Evolutionary conservation across 2,797 vertebrate species (phyloP).

Genomic region (Falco berigora): DNA sequence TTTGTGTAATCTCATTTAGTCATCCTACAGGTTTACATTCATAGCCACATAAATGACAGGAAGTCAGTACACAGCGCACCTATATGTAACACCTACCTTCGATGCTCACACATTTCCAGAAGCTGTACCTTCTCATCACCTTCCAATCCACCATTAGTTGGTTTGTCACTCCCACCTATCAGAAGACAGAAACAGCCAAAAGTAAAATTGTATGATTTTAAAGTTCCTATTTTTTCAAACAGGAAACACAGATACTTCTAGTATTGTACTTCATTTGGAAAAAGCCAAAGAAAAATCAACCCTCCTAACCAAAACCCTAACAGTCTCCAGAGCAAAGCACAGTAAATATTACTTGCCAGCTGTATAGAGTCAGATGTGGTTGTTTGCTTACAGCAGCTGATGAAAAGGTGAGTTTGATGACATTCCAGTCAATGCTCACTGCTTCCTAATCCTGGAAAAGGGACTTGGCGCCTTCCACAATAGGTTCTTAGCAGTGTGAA

Average conservation of each 20-base stretch:
- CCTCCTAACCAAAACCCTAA: not conserved
- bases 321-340: not conserved
- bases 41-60: not conserved
- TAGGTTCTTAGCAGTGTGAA: not conserved
- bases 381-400: not conserved
- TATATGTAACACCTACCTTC: constrained; percentile 56
- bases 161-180: constrained; percentile 66
- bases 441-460: not conserved
- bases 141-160: not conserved
- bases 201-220: not conserved
- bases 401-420: not conserved
- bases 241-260: not conserved
- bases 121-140: constrained; percentile 27
- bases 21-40: not conserved
- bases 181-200: not conserved
- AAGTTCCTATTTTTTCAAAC: not conserved
- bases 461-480: not conserved
- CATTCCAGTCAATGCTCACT: not conserved
- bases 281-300: not conserved
- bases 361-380: not conserved
- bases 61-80: not conserved
- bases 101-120: constrained; percentile 53
- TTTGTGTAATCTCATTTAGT: not conserved
- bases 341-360: not conserved
- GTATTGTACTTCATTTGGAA: not conserved